phyloP scores from a whole-genome alignment of 2,113 vertebrate species.

The Paracanthobrama guichenoti region DNA sequence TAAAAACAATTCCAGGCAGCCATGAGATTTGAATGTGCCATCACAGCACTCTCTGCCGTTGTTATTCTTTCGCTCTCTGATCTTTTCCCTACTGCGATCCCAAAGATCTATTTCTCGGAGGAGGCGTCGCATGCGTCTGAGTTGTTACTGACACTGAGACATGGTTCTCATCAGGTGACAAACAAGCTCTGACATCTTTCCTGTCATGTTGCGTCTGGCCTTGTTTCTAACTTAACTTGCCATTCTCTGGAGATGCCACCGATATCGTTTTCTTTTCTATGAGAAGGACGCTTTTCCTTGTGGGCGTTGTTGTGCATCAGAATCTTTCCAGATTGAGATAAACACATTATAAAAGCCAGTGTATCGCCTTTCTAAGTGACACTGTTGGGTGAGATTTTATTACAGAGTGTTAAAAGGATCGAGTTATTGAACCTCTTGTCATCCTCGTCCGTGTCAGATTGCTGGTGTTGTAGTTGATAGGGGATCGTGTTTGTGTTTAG shows the following conservation, averaged over 20 bases:
- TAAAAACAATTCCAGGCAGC: conserved; percentile 63
- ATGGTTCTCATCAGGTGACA: conserved; percentile 39
- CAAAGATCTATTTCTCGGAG: background rate
- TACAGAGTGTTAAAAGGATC: conserved; percentile 62
- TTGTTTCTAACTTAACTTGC: conserved; percentile 33
- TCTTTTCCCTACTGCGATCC: conserved; percentile 36
- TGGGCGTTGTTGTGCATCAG: conserved; percentile 48
- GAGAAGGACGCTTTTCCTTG: conserved; percentile 18
- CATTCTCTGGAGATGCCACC: conserved; percentile 8
- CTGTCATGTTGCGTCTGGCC: conserved; percentile 24
- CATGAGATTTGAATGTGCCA: conserved; percentile 72
- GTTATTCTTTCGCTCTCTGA: conserved; percentile 57
- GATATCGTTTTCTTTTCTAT: background rate
- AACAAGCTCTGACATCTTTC: conserved; percentile 52
- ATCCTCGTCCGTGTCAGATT: conserved; percentile 62
- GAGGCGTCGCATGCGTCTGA: background rate
- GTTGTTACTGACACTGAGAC: conserved; percentile 36
- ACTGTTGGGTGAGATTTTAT: conserved; percentile 67
- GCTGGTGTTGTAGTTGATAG: conserved; percentile 61
- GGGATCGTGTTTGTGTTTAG: conserved; percentile 53
- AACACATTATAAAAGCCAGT: conserved; percentile 50
- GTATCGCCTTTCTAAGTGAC: conserved; percentile 62
- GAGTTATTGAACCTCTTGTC: conserved; percentile 62
- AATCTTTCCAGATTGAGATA: conserved; percentile 37
- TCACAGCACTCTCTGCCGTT: conserved; percentile 61